Percentiles rank a stretch among this genome's conserved stretches.
phyloP scores from a whole-genome alignment of 2,797 vertebrate genomes.

The Gallinago nigripennis region DNA sequence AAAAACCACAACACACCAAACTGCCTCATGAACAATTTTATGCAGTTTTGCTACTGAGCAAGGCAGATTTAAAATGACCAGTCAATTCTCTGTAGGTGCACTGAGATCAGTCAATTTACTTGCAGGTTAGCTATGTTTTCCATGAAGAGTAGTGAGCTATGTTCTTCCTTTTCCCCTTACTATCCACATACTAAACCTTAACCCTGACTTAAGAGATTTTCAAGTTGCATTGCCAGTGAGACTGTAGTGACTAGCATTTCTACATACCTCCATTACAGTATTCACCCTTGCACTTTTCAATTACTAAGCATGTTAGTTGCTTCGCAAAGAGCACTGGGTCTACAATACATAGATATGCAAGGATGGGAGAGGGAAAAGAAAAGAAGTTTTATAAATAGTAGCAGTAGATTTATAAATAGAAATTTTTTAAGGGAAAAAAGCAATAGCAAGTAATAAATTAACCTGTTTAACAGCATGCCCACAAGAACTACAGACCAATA shows the following conservation, averaged over 20 bases:
- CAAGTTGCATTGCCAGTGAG: neutral
- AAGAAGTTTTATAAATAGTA: neutral
- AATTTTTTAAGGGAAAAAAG: neutral
- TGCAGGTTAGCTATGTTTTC: neutral
- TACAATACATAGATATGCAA: neutral
- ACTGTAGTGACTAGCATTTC: neutral
- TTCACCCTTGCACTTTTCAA: neutral
- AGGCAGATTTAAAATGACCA: neutral
- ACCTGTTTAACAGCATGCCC: neutral
- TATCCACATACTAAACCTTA: neutral
- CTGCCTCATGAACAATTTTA: neutral
- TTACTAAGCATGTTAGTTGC: neutral
- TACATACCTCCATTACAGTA: neutral
- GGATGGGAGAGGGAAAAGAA: neutral
- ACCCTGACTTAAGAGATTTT: neutral
- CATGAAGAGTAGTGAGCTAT: neutral
- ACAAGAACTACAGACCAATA: neutral
- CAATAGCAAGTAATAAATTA: neutral
- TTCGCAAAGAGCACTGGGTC: neutral
- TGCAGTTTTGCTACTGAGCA: neutral
- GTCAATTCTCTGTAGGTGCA: neutral
- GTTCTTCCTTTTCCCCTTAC: neutral
- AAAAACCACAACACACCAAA: neutral
- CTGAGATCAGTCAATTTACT: neutral
- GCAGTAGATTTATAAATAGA: neutral